These are phyloP conservation scores for Acrobasis suavella DNA, from an alignment of 2,888 invertebrate genomes.

Conservation along the genomic window DNA sequence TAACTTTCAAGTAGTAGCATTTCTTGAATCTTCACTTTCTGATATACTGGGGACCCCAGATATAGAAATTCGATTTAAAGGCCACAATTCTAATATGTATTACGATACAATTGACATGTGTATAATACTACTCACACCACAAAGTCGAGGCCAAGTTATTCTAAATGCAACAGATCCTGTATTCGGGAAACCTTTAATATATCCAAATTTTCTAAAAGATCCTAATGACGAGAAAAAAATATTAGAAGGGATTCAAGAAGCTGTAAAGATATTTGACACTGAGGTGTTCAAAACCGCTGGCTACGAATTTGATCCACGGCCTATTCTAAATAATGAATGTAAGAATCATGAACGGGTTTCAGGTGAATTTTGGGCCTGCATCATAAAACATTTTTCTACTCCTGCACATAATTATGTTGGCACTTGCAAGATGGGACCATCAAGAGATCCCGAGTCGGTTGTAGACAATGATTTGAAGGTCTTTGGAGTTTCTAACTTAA, in stretches of 20 bases:
- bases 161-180: conserved; percentile 65
- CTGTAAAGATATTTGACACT: conserved; percentile 71
- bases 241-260: conserved; percentile 68
- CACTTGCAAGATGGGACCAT: conserved; percentile 74
- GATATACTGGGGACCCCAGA: conserved; percentile 69
- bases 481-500: conserved; percentile 63
- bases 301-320: conserved; percentile 67
- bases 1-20: conserved; percentile 73
- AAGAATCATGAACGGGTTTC: conserved; percentile 66
- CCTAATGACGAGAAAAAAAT: conserved; percentile 64
- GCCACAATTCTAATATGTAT: conserved; percentile 76
- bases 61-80: conserved; percentile 71
- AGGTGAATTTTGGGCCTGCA: conserved; percentile 71
- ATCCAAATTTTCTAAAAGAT: conserved; percentile 71
- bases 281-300: conserved; percentile 68
- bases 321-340: conserved; percentile 68
- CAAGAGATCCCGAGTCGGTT: conserved; percentile 65
- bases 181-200: conserved; percentile 68
- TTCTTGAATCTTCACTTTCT: conserved; percentile 64
- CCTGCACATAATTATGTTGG: conserved; percentile 73
- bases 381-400: conserved; percentile 73
- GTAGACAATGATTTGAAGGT: conserved; percentile 65
- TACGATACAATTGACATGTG: conserved; percentile 73
- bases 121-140: conserved; percentile 67
- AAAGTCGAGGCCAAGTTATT: conserved; percentile 69